These are phyloP conservation scores for Ictalurus furcatus DNA, from an alignment of 2,113 vertebrate species.

Conservation along the genomic window DNA sequence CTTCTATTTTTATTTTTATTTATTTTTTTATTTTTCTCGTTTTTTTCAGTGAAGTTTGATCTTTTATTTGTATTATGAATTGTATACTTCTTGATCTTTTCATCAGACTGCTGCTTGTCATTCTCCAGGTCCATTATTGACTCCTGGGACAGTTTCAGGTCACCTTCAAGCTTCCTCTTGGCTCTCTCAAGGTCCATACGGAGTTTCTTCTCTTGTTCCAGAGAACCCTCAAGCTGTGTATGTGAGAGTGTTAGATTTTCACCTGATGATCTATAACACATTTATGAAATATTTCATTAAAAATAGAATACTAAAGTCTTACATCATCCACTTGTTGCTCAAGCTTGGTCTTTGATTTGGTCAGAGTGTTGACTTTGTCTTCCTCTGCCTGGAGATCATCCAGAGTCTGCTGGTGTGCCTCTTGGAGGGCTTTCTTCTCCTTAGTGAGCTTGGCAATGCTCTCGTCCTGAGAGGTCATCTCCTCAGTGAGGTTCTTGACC, in stretches of 20 bases:
- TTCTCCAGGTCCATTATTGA: conserved; percentile 88
- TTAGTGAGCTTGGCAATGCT: conserved; percentile 64
- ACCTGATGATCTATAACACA: no score
- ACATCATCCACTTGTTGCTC: conserved; percentile 55
- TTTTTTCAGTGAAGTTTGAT: background rate
- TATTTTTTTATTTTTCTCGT: no score
- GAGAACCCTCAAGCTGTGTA: conserved; percentile 84
- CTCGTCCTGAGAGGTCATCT: conserved; percentile 47
- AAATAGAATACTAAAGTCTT: no score
- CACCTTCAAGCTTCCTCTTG: conserved; percentile 90
- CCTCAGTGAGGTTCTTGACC: conserved; percentile 51
- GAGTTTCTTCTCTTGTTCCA: conserved; percentile 94
- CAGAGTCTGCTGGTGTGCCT: conserved; percentile 59
- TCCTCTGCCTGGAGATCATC: conserved; percentile 74
- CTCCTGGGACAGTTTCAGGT: conserved; percentile 88
- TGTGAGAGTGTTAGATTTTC: no score
- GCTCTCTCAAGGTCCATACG: conserved; percentile 89
- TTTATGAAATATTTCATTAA: no score
- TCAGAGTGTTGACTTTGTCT: conserved; percentile 55
- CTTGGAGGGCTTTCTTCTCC: conserved; percentile 74
- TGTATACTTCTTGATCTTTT: conserved; percentile 79
- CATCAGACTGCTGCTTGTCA: conserved; percentile 90
- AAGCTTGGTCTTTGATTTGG: conserved; percentile 53
- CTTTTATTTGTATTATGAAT: no score
- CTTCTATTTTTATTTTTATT: no score